Evolutionary conservation across 2,113 vertebrate species (phyloP).

Genomic region (Camelus dromedarius): DNA sequence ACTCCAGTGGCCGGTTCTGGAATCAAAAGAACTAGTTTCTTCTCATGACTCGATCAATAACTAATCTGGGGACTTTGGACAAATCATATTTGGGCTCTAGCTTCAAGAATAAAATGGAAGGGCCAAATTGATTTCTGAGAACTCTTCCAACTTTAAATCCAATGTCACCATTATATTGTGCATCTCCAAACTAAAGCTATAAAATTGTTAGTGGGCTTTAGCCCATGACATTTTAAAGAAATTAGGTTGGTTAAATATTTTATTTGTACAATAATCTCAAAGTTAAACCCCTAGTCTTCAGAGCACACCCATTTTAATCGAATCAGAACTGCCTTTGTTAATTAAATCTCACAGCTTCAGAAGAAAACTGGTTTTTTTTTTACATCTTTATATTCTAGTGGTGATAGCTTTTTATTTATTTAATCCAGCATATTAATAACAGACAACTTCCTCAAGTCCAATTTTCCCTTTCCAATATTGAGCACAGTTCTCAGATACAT

Average conservation of each 20-base stretch:
- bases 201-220: not conserved
- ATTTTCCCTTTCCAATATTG: not conserved
- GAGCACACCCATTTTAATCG: not conserved
- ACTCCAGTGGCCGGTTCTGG: not conserved
- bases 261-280: conserved; percentile 11
- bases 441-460: conserved; percentile 8
- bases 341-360: conserved; percentile 20
- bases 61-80: not conserved
- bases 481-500: not conserved
- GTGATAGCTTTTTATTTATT: not conserved
- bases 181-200: not conserved
- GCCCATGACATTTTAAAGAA: not conserved
- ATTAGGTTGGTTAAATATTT: conserved; percentile 27
- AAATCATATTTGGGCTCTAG: conserved; percentile 27
- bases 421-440: conserved; percentile 46
- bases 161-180: not conserved
- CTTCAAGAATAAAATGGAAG: conserved; percentile 57
- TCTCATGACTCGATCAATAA: conserved; percentile 10
- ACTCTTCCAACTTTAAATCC: conserved; percentile 17
- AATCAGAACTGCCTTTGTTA: conserved; percentile 36
- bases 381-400: not conserved
- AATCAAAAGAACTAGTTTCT: not conserved
- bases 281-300: conserved; percentile 47
- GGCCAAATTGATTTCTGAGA: conserved; percentile 43
- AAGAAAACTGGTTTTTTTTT: not conserved